Percentiles rank a stretch among this genome's conserved stretches.
Conservation (phyloP, 2,113 vertebrate species). For the Tragelaphus imberbis region DNA sequence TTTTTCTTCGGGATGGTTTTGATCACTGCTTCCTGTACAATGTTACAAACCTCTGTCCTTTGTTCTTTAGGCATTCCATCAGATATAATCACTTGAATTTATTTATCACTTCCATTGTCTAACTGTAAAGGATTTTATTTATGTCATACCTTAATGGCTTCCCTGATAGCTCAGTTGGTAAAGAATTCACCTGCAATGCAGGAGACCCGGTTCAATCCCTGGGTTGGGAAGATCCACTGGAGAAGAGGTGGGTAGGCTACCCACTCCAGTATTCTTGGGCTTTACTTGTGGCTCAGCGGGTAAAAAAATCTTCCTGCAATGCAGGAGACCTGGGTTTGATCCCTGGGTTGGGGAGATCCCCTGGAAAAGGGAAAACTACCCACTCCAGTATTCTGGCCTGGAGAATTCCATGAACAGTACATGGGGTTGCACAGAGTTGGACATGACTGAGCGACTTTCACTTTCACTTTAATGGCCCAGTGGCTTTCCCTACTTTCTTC, state of each 20-base stretch:
- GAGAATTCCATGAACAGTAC: not conserved
- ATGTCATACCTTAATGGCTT: not conserved
- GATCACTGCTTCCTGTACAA: not conserved
- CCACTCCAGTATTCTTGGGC: not conserved
- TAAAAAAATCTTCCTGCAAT: not conserved
- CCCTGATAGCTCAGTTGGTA: not conserved
- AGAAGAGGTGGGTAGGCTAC: not conserved
- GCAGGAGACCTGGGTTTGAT: not conserved
- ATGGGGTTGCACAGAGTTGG: not conserved
- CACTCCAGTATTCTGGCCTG: not conserved
- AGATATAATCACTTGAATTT: not conserved
- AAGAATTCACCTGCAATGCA: not conserved
- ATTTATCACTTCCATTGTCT: not conserved
- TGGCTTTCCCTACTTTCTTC: not conserved
- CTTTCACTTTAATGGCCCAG: not conserved
- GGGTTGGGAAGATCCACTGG: not conserved
- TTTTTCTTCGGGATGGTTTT: not conserved
- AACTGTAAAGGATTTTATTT: not conserved
- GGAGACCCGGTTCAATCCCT: not conserved
- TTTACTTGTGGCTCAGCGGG: not conserved
- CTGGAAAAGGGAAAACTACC: not conserved
- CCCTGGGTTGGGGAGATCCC: not conserved
- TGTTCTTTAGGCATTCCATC: not conserved
- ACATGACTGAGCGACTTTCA: not conserved
- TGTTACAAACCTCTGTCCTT: not conserved